Conservation (phyloP, 1,140 invertebrate species). For the Aphis craccivora region DNA sequence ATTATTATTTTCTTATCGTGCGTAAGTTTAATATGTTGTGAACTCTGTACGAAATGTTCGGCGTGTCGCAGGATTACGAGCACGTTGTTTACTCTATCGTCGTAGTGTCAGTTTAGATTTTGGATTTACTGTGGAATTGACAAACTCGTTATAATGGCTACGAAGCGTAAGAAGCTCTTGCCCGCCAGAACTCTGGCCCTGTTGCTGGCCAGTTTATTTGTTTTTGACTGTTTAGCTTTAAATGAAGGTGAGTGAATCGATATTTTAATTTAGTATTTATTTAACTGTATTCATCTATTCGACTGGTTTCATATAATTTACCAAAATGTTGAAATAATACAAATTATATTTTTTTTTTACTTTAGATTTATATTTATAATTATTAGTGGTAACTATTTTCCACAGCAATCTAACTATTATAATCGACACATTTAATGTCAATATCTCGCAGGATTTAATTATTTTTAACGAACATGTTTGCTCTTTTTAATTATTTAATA, state of each 20-base stretch:
- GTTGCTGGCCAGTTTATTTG: constrained; percentile 2
- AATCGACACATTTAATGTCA: not conserved
- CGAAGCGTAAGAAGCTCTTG: constrained; percentile 53
- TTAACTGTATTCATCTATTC: not conserved
- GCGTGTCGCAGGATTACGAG: not conserved
- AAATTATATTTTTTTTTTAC: not conserved
- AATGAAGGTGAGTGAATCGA: not conserved
- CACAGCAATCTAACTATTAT: not conserved
- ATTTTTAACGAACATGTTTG: not conserved
- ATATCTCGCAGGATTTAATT: not conserved
- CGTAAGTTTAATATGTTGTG: constrained; percentile 13
- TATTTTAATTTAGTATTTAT: not conserved
- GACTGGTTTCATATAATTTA: not conserved
- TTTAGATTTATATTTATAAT: not conserved
- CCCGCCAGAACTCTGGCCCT: constrained; percentile 41
- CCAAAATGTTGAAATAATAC: not conserved
- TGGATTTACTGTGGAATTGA: not conserved
- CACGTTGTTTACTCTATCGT: not conserved
- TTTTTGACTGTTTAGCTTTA: constrained; percentile 40
- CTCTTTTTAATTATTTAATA: not conserved
- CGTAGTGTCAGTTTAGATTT: not conserved
- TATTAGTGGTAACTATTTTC: not conserved
- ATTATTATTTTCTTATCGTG: not conserved
- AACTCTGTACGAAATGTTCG: not conserved
- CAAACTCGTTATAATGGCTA: not conserved